These are phyloP conservation scores for Sicus ferrugineus DNA, from an alignment of 2,888 invertebrate species.

Conservation along the genomic window DNA sequence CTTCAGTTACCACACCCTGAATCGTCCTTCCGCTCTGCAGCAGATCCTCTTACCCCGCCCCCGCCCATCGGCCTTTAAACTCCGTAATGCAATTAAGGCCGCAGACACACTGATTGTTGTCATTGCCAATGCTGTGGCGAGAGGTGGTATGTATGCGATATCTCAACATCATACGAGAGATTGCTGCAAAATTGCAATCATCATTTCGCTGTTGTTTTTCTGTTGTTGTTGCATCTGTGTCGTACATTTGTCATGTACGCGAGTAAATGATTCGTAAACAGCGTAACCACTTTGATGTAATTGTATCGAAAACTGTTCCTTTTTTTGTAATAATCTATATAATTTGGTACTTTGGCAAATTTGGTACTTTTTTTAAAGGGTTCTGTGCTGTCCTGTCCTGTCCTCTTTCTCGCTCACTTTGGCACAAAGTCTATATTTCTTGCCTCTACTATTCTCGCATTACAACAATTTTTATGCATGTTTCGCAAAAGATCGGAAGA, in stretches of 20 bases:
- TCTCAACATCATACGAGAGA: background rate
- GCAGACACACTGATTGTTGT: background rate
- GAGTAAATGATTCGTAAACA: too few relatives aligned
- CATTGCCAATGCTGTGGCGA: background rate
- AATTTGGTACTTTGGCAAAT: too few relatives aligned
- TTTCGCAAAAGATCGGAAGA: background rate
- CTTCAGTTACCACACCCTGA: background rate
- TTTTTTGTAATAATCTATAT: too few relatives aligned
- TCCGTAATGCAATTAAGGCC: background rate
- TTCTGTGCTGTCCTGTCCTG: too few relatives aligned
- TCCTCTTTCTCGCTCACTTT: too few relatives aligned
- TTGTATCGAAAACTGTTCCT: too few relatives aligned
- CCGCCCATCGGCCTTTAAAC: background rate
- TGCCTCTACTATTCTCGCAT: too few relatives aligned
- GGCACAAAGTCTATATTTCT: too few relatives aligned
- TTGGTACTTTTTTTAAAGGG: too few relatives aligned
- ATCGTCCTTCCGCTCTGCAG: background rate
- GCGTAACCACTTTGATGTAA: too few relatives aligned
- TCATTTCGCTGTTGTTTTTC: background rate
- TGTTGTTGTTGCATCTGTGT: background rate
- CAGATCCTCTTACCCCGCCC: conserved; percentile 1
- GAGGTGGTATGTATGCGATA: too few relatives aligned
- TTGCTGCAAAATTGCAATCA: conserved; percentile 3
- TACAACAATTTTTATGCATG: background rate
- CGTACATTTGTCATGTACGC: background rate